A percentile compares a stretch with the other conserved stretches of the same genome.
Evolutionary conservation across 2,888 invertebrate species (phyloP).

Genomic region (Netelia virgata): DNA sequence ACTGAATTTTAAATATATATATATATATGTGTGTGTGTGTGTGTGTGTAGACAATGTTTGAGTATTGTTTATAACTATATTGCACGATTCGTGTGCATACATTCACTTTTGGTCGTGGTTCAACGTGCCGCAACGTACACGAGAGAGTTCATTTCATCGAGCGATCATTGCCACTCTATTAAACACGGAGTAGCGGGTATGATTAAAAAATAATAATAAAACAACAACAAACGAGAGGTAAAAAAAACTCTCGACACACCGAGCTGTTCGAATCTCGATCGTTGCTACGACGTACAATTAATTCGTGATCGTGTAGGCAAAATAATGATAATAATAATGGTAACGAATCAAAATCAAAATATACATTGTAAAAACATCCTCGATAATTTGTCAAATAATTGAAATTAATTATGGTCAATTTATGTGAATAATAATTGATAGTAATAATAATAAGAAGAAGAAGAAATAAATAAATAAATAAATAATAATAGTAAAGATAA

Average conservation of each 20-base stretch:
- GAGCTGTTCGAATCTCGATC: too few relatives aligned
- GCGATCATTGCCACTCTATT: conserved; percentile 30
- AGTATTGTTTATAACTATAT: background rate
- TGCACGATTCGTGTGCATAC: conserved; percentile 16
- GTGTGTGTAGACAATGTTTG: background rate
- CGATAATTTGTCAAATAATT: too few relatives aligned
- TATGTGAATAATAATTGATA: too few relatives aligned
- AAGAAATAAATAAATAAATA: too few relatives aligned
- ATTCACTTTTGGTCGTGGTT: conserved; percentile 42
- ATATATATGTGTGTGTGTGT: too few relatives aligned
- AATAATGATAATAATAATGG: too few relatives aligned
- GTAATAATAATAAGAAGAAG: too few relatives aligned
- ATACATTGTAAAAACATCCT: too few relatives aligned
- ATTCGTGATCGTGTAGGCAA: too few relatives aligned
- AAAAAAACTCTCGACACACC: background rate
- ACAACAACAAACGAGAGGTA: background rate
- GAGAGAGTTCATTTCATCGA: conserved; percentile 22
- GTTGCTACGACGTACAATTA: too few relatives aligned
- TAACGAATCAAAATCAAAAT: too few relatives aligned
- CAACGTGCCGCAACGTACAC: background rate
- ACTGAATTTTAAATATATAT: conserved; percentile 7
- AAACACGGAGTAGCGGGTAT: background rate
- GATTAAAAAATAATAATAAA: background rate
- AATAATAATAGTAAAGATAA: background rate
- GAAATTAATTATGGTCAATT: too few relatives aligned